Percentiles rank a stretch among this genome's conserved stretches.
Conservation (phyloP, 2,888 invertebrate genomes). For the Drosophila neonasuta region DNA sequence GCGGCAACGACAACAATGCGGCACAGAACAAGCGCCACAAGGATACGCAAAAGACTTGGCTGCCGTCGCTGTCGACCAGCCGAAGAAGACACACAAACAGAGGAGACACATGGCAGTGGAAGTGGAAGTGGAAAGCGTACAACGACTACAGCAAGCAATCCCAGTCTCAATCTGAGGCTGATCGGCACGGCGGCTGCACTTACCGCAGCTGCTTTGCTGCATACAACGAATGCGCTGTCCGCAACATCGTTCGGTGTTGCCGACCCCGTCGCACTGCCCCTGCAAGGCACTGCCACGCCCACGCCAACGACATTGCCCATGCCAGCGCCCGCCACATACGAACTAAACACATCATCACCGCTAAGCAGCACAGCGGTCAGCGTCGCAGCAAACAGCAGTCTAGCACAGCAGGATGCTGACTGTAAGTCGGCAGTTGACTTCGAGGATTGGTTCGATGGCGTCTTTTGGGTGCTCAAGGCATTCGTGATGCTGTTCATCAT, state of each 20-base stretch:
- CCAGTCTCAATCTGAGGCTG: constrained; percentile 40
- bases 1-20: constrained; percentile 44
- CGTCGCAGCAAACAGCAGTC: constrained; percentile 53
- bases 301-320: constrained; percentile 25
- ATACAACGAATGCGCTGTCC: constrained; percentile 61
- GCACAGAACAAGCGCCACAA: constrained; percentile 61
- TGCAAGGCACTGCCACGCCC: constrained; percentile 62
- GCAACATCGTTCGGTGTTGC: constrained; percentile 29
- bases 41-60: constrained; percentile 67
- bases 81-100: constrained; percentile 4
- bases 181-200: constrained; percentile 52
- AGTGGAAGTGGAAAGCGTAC: constrained; percentile 12
- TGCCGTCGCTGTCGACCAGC: constrained; percentile 36
- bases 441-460: constrained; percentile 84
- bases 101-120: neutral
- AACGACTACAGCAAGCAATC: constrained; percentile 27
- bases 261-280: constrained; percentile 55
- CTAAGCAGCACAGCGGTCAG: constrained; percentile 51
- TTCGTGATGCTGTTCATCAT: constrained; percentile 94
- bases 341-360: constrained; percentile 59
- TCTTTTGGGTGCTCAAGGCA: constrained; percentile 87
- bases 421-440: constrained; percentile 18
- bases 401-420: constrained; percentile 34
- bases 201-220: constrained; percentile 57
- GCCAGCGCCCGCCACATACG: constrained; percentile 37